Conservation (phyloP, 1,140 invertebrate species). For the Trichogramma pretiosum region DNA sequence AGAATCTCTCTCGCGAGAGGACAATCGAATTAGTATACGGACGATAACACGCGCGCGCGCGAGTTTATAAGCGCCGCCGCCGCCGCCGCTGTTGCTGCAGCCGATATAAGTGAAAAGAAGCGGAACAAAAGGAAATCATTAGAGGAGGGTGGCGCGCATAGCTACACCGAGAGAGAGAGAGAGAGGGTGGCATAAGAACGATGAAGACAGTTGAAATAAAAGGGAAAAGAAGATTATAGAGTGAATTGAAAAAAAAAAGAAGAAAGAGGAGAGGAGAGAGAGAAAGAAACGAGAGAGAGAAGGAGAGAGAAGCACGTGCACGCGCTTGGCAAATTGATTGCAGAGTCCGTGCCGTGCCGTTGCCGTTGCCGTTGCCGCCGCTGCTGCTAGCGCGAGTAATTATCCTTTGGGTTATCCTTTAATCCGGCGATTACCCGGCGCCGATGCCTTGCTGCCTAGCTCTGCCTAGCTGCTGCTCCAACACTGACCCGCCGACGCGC, state of each 20-base stretch:
- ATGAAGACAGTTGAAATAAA: background rate
- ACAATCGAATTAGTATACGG: background rate
- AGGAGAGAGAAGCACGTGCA: background rate
- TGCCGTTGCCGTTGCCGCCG: too few species aligned
- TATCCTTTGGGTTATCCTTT: conserved; percentile 15
- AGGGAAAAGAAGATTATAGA: background rate
- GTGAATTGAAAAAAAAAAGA: background rate
- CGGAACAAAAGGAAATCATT: background rate
- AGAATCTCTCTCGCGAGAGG: background rate
- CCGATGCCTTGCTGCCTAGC: too few species aligned
- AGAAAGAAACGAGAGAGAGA: background rate
- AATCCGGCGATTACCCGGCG: conserved; percentile 10
- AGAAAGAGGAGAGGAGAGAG: background rate
- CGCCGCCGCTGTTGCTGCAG: background rate
- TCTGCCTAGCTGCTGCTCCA: too few species aligned
- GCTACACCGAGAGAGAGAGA: background rate
- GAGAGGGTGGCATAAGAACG: background rate
- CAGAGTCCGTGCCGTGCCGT: too few species aligned
- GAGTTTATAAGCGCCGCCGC: too few species aligned
- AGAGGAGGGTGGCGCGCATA: background rate
- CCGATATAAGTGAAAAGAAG: background rate
- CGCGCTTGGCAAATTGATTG: conserved; percentile 8
- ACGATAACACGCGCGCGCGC: background rate
- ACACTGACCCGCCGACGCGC: too few species aligned
- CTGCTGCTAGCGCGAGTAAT: conserved; percentile 13